phyloP scores from a whole-genome alignment of 37 sponge, comb jelly and placozoan species.

The Cladorhizidae sp. region DNA sequence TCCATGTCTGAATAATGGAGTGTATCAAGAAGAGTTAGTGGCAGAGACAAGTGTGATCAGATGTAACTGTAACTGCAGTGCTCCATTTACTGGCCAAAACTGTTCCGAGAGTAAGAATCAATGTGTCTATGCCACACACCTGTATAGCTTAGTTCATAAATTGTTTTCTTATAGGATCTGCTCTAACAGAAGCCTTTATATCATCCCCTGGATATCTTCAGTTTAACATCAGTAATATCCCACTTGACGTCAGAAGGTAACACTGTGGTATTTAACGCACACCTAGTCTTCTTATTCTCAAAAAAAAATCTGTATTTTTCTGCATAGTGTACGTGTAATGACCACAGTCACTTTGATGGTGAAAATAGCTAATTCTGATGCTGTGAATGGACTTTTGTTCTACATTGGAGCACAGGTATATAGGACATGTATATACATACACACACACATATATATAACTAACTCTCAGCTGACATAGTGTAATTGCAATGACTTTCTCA shows the following conservation, averaged over 20 bases:
- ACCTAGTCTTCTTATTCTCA: too few species aligned
- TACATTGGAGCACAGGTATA: constrained; percentile 69
- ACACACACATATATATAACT: too few species aligned
- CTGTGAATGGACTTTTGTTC: constrained; percentile 55
- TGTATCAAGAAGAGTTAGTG: constrained; percentile 2
- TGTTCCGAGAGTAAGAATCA: constrained; percentile 59
- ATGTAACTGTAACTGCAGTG: constrained; percentile 69
- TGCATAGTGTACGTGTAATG: constrained; percentile 9
- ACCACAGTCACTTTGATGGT: constrained; percentile 32
- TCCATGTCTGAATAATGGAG: constrained; percentile 61
- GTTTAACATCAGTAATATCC: not conserved
- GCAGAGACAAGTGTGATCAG: not conserved
- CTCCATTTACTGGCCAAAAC: constrained; percentile 52
- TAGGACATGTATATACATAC: too few species aligned
- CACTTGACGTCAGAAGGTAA: not conserved
- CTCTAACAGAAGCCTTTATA: constrained; percentile 39
- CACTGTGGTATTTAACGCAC: too few species aligned
- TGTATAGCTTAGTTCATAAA: not conserved
- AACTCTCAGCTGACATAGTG: too few species aligned
- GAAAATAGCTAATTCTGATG: constrained; percentile 12
- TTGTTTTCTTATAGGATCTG: constrained; percentile 25
- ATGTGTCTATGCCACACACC: not conserved
- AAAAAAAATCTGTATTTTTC: too few species aligned
- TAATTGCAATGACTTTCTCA: too few species aligned
- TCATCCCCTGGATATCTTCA: constrained; percentile 38